Base-by-base conservation (phyloP, 2,797 vertebrate genomes). In the Limnodromus scolopaceus region DNA sequence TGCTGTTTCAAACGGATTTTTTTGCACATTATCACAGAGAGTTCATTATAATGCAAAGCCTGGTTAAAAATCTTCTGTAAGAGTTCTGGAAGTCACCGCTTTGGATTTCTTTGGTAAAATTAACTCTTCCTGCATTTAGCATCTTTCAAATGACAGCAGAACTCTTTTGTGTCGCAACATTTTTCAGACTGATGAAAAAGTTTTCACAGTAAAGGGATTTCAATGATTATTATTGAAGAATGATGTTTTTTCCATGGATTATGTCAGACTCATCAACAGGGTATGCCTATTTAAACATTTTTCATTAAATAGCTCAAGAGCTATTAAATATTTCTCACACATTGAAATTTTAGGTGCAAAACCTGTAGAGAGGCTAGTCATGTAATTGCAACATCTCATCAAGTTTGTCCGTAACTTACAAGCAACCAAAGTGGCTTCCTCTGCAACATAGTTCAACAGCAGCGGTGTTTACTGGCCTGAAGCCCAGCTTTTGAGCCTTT, bases 11-110 rank as follows among this genome's bases (percentile, higher is more conserved):
- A 66, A 93, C 71, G 66, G 51, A 57, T 45, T 77, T 94, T 74
- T 94, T 72, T 84, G 46, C 68, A 23, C 70, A 12, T 89, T 88
- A 49, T 88, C 61, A 34, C 14, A 77, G 28, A 32, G 17, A 38
- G 38, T 93, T 93, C 64, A 39, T 84, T 91, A 53, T 89, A 87
- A 89, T 93, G 77, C 89, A 93, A 89, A 95, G 51, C 78, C 84
- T 77, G 39, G 36, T 61, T 66, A 66, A 84, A 92, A 94, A 64
- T 88, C 80, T 87, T 54, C 58, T 70, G 27, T 51, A 25, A 69
- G 66, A 66, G 72, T 86, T 82, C 63, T 90, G 48, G 36, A 93
- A 87, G 64, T 74, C 39, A 46, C 24, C 1, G 9, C 41, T 82
- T 84, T 6, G n/a, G 10, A 6, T 74, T 91, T 77, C 54, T 87